Evolutionary conservation across 2,797 vertebrate species (phyloP).

Genomic region (Phrynocephalus forsythii): DNA sequence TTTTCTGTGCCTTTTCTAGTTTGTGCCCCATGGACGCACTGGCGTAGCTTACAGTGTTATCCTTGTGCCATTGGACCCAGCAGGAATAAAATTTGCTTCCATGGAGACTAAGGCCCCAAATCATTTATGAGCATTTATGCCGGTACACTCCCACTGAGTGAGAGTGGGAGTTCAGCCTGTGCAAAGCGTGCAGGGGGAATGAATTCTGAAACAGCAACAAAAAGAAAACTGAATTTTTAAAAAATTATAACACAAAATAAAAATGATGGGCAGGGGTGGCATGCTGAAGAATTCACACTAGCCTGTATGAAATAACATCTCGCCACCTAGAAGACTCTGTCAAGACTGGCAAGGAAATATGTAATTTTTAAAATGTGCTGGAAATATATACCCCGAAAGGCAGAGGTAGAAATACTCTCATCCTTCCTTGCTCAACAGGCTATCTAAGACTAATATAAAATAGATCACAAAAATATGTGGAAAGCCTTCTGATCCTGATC

Average conservation of each 20-base stretch:
- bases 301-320: not conserved
- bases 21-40: not conserved
- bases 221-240: no score
- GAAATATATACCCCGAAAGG: not conserved
- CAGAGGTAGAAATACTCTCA: not conserved
- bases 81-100: constrained; percentile 40
- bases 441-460: not conserved
- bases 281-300: not conserved
- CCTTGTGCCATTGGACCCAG: constrained; percentile 3
- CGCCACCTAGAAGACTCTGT: not conserved
- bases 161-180: constrained; percentile 24
- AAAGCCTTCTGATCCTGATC: not conserved
- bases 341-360: not conserved
- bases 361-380: not conserved
- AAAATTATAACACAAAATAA: not conserved
- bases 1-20: constrained; percentile 2
- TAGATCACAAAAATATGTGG: not conserved
- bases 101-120: constrained; percentile 35
- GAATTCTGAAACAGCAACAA: not conserved
- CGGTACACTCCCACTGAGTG: not conserved
- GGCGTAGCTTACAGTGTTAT: constrained; percentile 13
- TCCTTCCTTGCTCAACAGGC: not conserved
- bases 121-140: constrained; percentile 41
- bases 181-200: not conserved
- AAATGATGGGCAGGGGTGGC: not conserved